These are phyloP conservation scores for Kobus ellipsiprymnus DNA, from an alignment of 2,113 vertebrate species.

Conservation along the genomic window DNA sequence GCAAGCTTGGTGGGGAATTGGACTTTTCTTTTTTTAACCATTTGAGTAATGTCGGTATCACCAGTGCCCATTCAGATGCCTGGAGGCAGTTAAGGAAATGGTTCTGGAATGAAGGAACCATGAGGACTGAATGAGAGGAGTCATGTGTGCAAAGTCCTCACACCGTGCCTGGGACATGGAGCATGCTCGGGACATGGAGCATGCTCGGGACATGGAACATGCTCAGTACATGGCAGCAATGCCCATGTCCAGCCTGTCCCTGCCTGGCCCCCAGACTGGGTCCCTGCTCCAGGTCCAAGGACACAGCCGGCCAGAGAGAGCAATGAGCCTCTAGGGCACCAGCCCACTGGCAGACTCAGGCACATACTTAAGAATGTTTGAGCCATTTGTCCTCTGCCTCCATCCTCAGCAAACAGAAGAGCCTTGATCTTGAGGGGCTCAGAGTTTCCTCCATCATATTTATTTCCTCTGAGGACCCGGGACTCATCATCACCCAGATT, in stretches of 20 bases:
- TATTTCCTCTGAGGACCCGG: not conserved
- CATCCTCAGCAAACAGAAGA: not conserved
- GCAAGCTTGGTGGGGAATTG: not conserved
- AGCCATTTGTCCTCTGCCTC: not conserved
- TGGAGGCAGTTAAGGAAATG: not conserved
- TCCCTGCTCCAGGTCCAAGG: not conserved
- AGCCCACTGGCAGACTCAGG: not conserved
- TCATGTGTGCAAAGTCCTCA: not conserved
- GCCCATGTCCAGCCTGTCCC: not conserved
- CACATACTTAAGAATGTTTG: not conserved
- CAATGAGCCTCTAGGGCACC: not conserved
- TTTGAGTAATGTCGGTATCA: not conserved
- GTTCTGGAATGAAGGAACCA: not conserved
- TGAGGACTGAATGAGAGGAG: not conserved
- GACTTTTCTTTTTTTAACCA: not conserved
- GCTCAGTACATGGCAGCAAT: no score
- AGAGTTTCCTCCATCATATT: not conserved
- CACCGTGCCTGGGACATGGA: fast-evolving
- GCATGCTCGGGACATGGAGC: no score
- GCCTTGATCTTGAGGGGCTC: not conserved
- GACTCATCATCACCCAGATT: not conserved
- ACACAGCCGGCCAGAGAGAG: not conserved
- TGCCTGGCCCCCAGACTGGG: not conserved
- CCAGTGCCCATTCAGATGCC: not conserved
- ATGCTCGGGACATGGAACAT: no score